A percentile compares a stretch with the other conserved stretches of the same genome.
Conservation (phyloP, 2,888 invertebrate species). For the Acrobasis repandana region DNA sequence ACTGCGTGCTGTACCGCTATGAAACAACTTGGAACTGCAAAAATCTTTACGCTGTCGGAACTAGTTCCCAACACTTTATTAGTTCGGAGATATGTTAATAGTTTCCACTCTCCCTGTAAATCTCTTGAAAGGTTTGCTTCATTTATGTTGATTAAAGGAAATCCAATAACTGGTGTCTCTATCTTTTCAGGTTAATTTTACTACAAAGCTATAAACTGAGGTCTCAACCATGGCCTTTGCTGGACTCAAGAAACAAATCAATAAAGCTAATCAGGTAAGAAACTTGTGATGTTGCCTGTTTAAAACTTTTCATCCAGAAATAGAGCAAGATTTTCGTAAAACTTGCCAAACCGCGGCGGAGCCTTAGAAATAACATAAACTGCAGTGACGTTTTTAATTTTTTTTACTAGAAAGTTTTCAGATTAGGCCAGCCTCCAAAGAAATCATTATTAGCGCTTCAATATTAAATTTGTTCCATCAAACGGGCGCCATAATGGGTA, state of each 20-base stretch:
- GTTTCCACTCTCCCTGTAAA: background rate
- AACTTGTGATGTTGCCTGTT: slow-evolving; percentile 9
- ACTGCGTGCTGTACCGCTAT: slow-evolving; percentile 18
- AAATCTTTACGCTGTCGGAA: slow-evolving; percentile 10
- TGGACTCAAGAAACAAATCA: slow-evolving; percentile 99
- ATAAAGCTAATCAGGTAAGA: slow-evolving; percentile 99
- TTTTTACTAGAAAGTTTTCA: slow-evolving; percentile 5
- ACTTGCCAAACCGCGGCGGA: slow-evolving; percentile 9
- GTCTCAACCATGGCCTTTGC: slow-evolving; percentile 95
- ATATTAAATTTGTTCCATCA: slow-evolving; percentile 18
- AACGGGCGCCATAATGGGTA: background rate
- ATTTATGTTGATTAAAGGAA: background rate
- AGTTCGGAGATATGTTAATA: background rate
- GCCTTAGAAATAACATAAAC: slow-evolving; percentile 5
- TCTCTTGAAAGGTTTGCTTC: background rate
- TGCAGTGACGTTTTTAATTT: slow-evolving; percentile 4
- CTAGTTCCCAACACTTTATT: slow-evolving; percentile 11
- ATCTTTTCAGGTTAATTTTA: slow-evolving; percentile 49
- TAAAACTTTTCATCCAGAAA: background rate
- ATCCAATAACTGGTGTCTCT: slow-evolving; percentile 24
- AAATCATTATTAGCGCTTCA: slow-evolving; percentile 8
- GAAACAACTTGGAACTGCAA: slow-evolving; percentile 7
- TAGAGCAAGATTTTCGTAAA: background rate
- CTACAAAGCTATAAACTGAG: slow-evolving; percentile 40
- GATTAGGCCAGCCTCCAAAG: slow-evolving; percentile 3